These are phyloP conservation scores for Drosophila lacteicornis DNA, from an alignment of 1,140 invertebrate species.

Conservation along the genomic window DNA sequence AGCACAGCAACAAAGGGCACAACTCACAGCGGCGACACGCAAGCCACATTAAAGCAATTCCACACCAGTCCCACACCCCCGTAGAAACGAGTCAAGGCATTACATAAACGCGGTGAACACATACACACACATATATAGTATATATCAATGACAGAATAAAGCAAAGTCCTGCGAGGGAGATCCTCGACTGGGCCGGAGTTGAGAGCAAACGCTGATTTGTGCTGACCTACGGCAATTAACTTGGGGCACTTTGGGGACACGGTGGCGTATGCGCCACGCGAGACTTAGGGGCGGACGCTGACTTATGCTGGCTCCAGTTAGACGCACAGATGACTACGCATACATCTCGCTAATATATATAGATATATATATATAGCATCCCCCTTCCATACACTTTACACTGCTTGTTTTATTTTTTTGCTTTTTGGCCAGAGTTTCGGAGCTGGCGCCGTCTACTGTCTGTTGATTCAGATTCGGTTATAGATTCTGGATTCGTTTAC, in stretches of 20 bases:
- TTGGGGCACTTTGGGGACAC: neutral
- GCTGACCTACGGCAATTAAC: constrained; percentile 46
- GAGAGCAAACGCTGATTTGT: constrained; percentile 23
- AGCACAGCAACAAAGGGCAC: constrained; percentile 50
- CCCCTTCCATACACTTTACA: constrained; percentile 1
- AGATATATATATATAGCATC: neutral
- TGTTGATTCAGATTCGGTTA: constrained; percentile 53
- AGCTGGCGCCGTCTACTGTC: constrained; percentile 50
- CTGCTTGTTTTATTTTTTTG: constrained; percentile 18
- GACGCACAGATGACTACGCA: constrained; percentile 74
- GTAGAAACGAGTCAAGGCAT: constrained; percentile 15
- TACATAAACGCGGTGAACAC: constrained; percentile 45
- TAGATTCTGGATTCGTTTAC: constrained; percentile 49
- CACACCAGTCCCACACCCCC: constrained; percentile 17
- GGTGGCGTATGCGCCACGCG: constrained; percentile 36
- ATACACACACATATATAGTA: neutral
- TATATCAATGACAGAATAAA: constrained; percentile 9
- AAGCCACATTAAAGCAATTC: constrained; percentile 78
- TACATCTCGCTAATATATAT: constrained; percentile 24
- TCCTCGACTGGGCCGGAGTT: neutral
- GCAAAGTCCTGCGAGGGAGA: constrained; percentile 7
- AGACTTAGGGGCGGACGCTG: constrained; percentile 20
- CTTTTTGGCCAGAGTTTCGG: constrained; percentile 21
- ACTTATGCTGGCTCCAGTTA: constrained; percentile 79
- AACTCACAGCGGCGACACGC: constrained; percentile 65